A percentile compares a stretch with the other conserved stretches of the same genome.
phyloP scores from a whole-genome alignment of 1,140 invertebrate genomes.

The Brachionus paranguensis region DNA sequence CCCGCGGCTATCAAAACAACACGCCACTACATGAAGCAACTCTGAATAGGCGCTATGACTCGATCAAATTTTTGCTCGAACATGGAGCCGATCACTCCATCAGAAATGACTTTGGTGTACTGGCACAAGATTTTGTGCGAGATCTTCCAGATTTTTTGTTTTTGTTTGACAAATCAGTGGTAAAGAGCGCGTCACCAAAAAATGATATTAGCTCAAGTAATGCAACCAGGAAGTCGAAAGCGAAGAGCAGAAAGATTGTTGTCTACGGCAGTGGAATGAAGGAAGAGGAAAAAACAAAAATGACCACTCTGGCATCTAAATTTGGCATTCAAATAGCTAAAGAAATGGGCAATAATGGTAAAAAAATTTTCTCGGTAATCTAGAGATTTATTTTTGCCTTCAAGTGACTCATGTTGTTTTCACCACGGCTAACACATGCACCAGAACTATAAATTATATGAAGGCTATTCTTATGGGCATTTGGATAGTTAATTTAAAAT shows the following conservation, averaged over 20 bases:
- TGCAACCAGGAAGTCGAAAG: background rate
- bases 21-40: constrained; percentile 41
- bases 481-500: constrained; percentile 37
- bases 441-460: constrained; percentile 29
- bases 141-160: background rate
- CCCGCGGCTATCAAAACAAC: constrained; percentile 41
- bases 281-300: background rate
- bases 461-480: constrained; percentile 39
- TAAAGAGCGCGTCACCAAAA: background rate
- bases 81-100: constrained; percentile 40
- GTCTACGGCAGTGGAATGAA: constrained; percentile 21
- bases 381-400: background rate
- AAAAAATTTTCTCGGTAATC: background rate
- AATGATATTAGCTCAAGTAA: background rate
- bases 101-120: constrained; percentile 40
- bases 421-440: background rate
- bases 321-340: background rate
- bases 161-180: background rate
- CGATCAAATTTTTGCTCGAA: constrained; percentile 38
- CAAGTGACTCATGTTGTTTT: constrained; percentile 28
- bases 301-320: background rate
- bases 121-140: background rate
- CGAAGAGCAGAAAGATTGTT: background rate
- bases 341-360: constrained; percentile 34
- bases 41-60: constrained; percentile 30